Percentiles rank a stretch among this genome's conserved stretches.
Conservation (phyloP, 2,113 vertebrate genomes). For the Petromus typicus region DNA sequence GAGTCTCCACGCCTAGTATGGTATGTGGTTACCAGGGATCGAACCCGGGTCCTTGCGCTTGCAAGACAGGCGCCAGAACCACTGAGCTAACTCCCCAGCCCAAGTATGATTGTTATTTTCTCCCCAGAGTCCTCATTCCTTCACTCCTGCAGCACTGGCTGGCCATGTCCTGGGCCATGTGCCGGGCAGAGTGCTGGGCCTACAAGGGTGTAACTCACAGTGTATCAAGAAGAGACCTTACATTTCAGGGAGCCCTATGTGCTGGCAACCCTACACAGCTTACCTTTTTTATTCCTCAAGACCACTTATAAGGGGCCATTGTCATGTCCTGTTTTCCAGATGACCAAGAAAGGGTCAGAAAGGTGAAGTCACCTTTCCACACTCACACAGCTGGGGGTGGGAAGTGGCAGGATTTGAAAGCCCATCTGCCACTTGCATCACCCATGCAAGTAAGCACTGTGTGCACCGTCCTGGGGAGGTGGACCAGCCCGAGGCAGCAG, state of each 20-base stretch:
- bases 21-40: too few species aligned
- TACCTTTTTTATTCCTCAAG: neutral
- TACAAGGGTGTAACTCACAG: neutral
- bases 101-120: neutral
- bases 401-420: neutral
- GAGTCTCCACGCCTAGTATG: too few species aligned
- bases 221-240: neutral
- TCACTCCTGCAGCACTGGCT: neutral
- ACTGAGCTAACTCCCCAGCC: too few species aligned
- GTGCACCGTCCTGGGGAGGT: neutral
- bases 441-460: too few species aligned
- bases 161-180: neutral
- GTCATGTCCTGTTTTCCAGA: neutral
- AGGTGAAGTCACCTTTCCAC: neutral
- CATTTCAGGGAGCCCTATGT: neutral
- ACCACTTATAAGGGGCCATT: neutral
- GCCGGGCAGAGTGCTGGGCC: neutral
- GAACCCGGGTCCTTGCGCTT: too few species aligned
- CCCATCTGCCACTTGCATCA: neutral
- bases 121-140: neutral
- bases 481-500: neutral
- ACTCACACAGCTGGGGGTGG: neutral
- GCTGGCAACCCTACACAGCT: neutral
- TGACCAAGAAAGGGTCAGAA: neutral
- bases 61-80: too few species aligned